phyloP scores from a whole-genome alignment of 2,888 invertebrate species.

The Aproaerema taeniolella region DNA sequence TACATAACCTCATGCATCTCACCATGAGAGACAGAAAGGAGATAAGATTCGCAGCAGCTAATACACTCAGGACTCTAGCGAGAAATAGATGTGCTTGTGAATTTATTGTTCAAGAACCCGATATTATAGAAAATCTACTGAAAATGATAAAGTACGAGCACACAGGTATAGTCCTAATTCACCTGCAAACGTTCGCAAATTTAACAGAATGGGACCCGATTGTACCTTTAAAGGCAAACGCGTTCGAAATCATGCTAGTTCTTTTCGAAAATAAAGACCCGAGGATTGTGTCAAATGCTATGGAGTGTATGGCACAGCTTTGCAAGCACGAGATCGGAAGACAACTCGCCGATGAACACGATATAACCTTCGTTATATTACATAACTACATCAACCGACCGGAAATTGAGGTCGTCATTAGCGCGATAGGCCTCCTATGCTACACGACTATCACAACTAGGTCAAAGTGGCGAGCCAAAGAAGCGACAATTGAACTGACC shows the following conservation, averaged over 20 bases:
- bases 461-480: slow-evolving; percentile 63
- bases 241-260: slow-evolving; percentile 49
- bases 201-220: slow-evolving; percentile 53
- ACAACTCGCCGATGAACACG: slow-evolving; percentile 49
- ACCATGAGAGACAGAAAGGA: slow-evolving; percentile 54
- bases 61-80: slow-evolving; percentile 44
- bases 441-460: slow-evolving; percentile 54
- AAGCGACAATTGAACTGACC: slow-evolving; percentile 39
- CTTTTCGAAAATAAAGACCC: slow-evolving; percentile 40
- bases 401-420: slow-evolving; percentile 40
- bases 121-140: slow-evolving; percentile 47
- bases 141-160: slow-evolving; percentile 59
- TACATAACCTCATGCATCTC: slow-evolving; percentile 47
- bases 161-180: slow-evolving; percentile 47
- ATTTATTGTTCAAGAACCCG: slow-evolving; percentile 35
- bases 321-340: slow-evolving; percentile 57
- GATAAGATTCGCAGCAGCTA: slow-evolving; percentile 55
- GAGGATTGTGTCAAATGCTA: slow-evolving; percentile 41
- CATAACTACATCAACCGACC: slow-evolving; percentile 29
- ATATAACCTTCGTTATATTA: slow-evolving; percentile 42
- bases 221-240: slow-evolving; percentile 47
- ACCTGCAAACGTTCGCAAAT: slow-evolving; percentile 48
- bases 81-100: slow-evolving; percentile 45
- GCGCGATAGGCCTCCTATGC: slow-evolving; percentile 45
- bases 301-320: slow-evolving; percentile 57